phyloP scores from a whole-genome alignment of 2,888 invertebrate genomes.

The Protodeltote pygarga region DNA sequence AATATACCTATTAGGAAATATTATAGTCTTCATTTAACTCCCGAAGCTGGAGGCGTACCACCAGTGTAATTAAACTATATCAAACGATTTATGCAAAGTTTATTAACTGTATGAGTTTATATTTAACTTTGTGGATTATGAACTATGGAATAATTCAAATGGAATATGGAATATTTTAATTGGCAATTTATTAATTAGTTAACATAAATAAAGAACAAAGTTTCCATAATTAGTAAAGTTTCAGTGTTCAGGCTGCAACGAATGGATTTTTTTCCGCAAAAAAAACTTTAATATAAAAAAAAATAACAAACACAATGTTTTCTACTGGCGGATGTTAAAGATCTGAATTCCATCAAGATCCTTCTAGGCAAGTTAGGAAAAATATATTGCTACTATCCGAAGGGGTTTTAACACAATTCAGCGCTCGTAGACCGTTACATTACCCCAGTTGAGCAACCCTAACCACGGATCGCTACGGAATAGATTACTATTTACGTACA shows the following conservation, averaged over 20 bases:
- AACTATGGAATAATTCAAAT: no score
- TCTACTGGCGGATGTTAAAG: slow-evolving; percentile 14
- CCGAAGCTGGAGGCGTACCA: slow-evolving; percentile 3
- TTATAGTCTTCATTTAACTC: slow-evolving; percentile 1
- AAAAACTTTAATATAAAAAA: slow-evolving; percentile 5
- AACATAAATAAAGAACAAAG: no score
- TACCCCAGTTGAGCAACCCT: slow-evolving; percentile 38
- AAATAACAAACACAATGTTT: slow-evolving; percentile 7
- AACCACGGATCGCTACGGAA: slow-evolving; percentile 20
- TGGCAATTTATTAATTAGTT: no score
- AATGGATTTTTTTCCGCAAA: no score
- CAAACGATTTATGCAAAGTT: no score
- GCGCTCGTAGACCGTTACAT: slow-evolving; percentile 42
- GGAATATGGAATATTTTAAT: no score
- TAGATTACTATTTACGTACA: slow-evolving; percentile 40
- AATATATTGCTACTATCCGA: slow-evolving; percentile 48
- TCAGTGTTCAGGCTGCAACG: no score
- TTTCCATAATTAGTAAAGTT: no score
- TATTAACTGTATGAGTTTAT: no score
- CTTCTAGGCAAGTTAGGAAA: slow-evolving; percentile 35
- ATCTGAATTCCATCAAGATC: slow-evolving; percentile 37
- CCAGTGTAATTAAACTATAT: background rate
- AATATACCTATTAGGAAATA: slow-evolving; percentile 3
- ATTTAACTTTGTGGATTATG: no score
- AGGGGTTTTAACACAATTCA: slow-evolving; percentile 52